phyloP scores from a whole-genome alignment of 2,113 vertebrate genomes.

The Macrotis lagotis region DNA sequence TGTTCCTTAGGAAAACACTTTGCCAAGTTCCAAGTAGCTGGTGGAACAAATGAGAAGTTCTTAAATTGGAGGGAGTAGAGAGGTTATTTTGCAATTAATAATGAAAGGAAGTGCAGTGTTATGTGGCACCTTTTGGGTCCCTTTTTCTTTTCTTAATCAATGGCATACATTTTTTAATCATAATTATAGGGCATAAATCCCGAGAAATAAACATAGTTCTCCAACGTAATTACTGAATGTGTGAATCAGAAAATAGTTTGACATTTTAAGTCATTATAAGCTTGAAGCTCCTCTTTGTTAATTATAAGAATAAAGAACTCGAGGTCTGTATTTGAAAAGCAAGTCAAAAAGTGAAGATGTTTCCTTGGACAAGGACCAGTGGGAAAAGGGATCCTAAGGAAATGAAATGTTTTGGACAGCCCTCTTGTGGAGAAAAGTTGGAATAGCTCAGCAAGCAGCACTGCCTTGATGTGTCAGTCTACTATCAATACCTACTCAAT shows the following conservation, averaged over 20 bases:
- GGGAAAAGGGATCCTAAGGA: background rate
- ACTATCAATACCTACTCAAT: background rate
- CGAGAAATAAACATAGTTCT: background rate
- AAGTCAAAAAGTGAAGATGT: slow-evolving; percentile 23
- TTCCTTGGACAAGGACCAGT: background rate
- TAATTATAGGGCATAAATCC: background rate
- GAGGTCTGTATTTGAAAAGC: background rate
- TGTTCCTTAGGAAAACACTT: background rate
- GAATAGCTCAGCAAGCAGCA: slow-evolving; percentile 7
- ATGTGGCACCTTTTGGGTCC: background rate
- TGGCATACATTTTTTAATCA: slow-evolving; percentile 10
- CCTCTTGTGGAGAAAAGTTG: slow-evolving; percentile 74
- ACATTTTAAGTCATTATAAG: slow-evolving; percentile 7
- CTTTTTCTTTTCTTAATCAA: background rate
- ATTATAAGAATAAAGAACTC: slow-evolving; percentile 19
- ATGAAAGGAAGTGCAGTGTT: background rate
- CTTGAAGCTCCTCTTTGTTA: background rate
- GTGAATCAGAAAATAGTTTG: background rate
- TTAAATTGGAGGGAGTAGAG: background rate
- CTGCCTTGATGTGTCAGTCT: background rate
- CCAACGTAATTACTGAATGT: background rate
- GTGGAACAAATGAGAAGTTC: background rate
- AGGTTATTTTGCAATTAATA: background rate
- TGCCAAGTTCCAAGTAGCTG: background rate
- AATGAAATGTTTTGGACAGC: slow-evolving; percentile 35